Evolutionary conservation across 2,888 invertebrate genomes (phyloP), one percentile per base, ranked within the genome.

Genomic region (Cremastinae sp.): DNA sequence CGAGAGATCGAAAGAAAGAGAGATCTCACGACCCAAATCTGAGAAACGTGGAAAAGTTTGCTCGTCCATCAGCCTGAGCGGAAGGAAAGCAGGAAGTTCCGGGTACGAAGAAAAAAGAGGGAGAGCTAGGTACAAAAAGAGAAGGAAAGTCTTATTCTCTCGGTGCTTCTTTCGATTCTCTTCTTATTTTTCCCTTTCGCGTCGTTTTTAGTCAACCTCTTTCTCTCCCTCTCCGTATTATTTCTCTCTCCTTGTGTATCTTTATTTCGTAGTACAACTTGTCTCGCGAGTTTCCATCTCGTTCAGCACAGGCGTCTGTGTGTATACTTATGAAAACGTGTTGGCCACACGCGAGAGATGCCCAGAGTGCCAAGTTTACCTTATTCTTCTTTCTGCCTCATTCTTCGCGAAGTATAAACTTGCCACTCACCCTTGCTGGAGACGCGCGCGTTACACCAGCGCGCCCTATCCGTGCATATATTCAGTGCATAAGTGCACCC

Each of bases 51-150:
- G 85, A 85, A 88, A 89, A 89, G 85, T 89, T 89, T 82, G 84
- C 86, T 88, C 89, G 89, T 89, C 86, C 84, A 89, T 89, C 89
- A 89, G 87, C 80, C 78, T 64, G 51, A 81, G 80, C 88, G 88
- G 88, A 88, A 88, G 87, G 87, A 88, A 88, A 87, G 87, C 84
- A 86, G 83, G 84, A 87, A 89, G 86, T 87, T 87, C 85, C 86
- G 85, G 69, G 82, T 83, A 84, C 84, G 84, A 84, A 86, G 85
- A 84, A 82, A 70, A 78, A 58, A 49, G 34, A 3, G 22, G 47
- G 70, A 80, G 80, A 83, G 84, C 78, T 83, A 81, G 83, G 41
- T 28, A 28, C 2, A 28, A 28, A 28, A 28, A 28, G 28, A 28
- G 45, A 34, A 7, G 28, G 12, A 81, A 80, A 79, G 76, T 79